Evolutionary conservation across 2,113 vertebrate genomes (phyloP).

Genomic region (Coregonus clupeaformis): DNA sequence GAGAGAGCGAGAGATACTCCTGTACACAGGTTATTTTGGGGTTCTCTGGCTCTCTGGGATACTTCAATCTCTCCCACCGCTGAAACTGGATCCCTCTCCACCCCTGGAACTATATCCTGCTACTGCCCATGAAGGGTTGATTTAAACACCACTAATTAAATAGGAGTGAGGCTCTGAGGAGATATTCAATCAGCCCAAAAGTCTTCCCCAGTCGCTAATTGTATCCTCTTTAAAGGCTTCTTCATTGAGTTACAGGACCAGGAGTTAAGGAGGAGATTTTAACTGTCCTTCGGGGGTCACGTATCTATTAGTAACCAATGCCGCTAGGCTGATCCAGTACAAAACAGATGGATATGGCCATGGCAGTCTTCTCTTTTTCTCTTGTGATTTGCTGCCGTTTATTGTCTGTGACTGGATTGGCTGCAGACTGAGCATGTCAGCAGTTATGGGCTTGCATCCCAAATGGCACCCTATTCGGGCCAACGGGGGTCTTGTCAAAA

Average conservation of each 20-base stretch:
- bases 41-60: background rate
- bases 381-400: conserved; percentile 5
- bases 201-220: conserved; percentile 43
- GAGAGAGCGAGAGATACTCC: background rate
- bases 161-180: conserved; percentile 39
- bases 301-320: conserved; percentile 50
- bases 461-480: no score
- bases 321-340: conserved; percentile 38
- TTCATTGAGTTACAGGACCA: conserved; percentile 26
- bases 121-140: conserved; percentile 34
- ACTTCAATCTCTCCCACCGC: background rate
- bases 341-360: conserved; percentile 25
- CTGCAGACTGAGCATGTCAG: background rate
- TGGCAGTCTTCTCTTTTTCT: conserved; percentile 6
- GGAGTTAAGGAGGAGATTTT: conserved; percentile 16
- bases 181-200: conserved; percentile 47
- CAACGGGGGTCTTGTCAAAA: no score
- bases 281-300: conserved; percentile 37
- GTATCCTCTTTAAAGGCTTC: conserved; percentile 32
- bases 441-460: no score
- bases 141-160: conserved; percentile 55
- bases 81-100: background rate
- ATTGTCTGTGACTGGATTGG: conserved; percentile 19
- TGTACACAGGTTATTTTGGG: background rate
- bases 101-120: background rate